Evolutionary conservation across 2,797 vertebrate species (phyloP).

Genomic region (Rhinella marina): DNA sequence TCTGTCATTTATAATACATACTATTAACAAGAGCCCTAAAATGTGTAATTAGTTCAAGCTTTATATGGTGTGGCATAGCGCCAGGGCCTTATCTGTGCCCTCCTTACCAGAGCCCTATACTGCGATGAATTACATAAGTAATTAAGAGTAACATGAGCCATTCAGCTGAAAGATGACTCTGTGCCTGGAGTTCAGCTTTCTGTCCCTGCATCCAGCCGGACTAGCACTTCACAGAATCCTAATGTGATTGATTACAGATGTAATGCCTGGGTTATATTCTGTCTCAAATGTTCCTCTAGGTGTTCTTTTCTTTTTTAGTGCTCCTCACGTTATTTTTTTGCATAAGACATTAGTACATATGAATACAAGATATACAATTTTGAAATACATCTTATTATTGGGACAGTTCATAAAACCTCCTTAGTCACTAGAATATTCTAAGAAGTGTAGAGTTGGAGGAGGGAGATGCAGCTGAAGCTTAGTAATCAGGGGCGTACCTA

Average conservation of each 20-base stretch:
- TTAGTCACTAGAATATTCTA: too few species aligned
- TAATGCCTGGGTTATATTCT: neutral
- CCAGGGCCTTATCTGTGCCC: conserved; percentile 28
- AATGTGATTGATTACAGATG: neutral
- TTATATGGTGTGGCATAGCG: neutral
- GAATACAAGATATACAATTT: neutral
- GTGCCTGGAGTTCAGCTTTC: conserved; percentile 20
- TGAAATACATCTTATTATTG: too few species aligned
- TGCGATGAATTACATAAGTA: conserved; percentile 27
- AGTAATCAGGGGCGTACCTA: too few species aligned
- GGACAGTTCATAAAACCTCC: too few species aligned
- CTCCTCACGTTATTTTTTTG: neutral
- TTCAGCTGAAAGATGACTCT: conserved; percentile 39
- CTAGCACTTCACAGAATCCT: neutral
- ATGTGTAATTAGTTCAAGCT: neutral
- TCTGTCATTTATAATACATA: neutral
- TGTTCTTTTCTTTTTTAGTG: neutral
- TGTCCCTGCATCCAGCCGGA: neutral
- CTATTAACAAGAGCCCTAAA: neutral
- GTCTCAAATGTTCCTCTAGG: neutral
- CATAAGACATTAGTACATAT: neutral
- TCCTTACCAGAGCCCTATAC: neutral
- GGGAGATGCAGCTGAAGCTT: neutral
- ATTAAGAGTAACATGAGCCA: conserved; percentile 36
- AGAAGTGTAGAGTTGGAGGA: neutral